Evolutionary conservation across 2,113 vertebrate genomes (phyloP).

Genomic region (Oxygymnocypris stewartii): DNA sequence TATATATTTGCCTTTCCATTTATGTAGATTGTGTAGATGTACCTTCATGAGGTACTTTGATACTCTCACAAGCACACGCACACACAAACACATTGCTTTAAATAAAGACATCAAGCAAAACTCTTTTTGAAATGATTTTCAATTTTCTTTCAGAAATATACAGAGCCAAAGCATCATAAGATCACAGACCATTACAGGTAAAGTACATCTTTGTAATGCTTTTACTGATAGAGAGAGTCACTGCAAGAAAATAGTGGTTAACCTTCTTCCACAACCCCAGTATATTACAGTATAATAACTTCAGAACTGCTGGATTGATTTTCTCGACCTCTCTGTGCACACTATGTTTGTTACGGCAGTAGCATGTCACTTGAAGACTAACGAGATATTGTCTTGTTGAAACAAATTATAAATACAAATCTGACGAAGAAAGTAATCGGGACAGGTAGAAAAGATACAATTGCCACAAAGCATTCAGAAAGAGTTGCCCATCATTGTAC

Average conservation of each 20-base stretch:
- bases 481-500: neutral
- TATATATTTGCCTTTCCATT: neutral
- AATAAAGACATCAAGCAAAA: slow-evolving; percentile 51
- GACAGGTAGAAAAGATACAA: slow-evolving; percentile 58
- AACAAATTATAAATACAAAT: slow-evolving; percentile 31
- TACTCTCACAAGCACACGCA: neutral
- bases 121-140: slow-evolving; percentile 48
- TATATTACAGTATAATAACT: slow-evolving; percentile 66
- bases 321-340: slow-evolving; percentile 59
- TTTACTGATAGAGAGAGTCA: slow-evolving; percentile 71
- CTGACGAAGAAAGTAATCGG: slow-evolving; percentile 54
- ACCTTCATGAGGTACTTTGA: neutral
- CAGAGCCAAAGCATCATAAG: slow-evolving; percentile 81
- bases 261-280: slow-evolving; percentile 66
- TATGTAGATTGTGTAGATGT: neutral
- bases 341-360: slow-evolving; percentile 52
- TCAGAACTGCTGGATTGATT: slow-evolving; percentile 69
- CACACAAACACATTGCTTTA: slow-evolving; percentile 12
- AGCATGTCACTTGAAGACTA: slow-evolving; percentile 68
- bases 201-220: slow-evolving; percentile 74
- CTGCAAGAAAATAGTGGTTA: slow-evolving; percentile 73
- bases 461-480: slow-evolving; percentile 36
- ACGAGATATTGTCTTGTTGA: slow-evolving; percentile 66
- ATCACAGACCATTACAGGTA: slow-evolving; percentile 80
- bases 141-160: slow-evolving; percentile 78